These are phyloP conservation scores for Cyanoderma ruficeps DNA, from an alignment of 2,113 vertebrate species.

Conservation along the genomic window DNA sequence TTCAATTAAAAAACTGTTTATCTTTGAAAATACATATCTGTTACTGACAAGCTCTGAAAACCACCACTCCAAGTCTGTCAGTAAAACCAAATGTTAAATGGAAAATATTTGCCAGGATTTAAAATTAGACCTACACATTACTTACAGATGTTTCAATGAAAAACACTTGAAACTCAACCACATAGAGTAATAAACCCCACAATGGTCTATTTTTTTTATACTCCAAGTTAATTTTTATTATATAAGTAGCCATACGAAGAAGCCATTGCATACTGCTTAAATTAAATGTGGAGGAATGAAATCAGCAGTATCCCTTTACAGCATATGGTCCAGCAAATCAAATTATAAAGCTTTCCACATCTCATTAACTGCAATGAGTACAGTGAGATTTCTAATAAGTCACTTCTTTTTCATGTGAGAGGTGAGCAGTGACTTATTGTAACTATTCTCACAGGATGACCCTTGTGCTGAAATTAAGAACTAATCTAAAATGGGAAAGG, in stretches of 20 bases:
- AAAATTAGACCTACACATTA: slow-evolving; percentile 86
- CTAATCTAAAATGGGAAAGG: slow-evolving; percentile 80
- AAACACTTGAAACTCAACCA: slow-evolving; percentile 86
- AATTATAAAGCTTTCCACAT: slow-evolving; percentile 88
- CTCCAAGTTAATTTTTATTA: slow-evolving; percentile 89
- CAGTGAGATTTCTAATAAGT: slow-evolving; percentile 84
- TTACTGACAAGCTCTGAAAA: slow-evolving; percentile 71
- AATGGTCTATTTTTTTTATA: slow-evolving; percentile 84
- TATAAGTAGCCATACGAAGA: slow-evolving; percentile 87
- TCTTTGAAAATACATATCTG: slow-evolving; percentile 71
- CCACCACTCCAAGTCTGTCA: slow-evolving; percentile 72
- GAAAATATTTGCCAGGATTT: slow-evolving; percentile 85
- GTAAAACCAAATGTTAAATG: slow-evolving; percentile 82
- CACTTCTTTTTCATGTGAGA: slow-evolving; percentile 80
- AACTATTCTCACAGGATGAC: slow-evolving; percentile 79
- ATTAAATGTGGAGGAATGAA: slow-evolving; percentile 86
- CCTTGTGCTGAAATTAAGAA: slow-evolving; percentile 80
- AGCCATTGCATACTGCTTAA: slow-evolving; percentile 87
- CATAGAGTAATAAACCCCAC: slow-evolving; percentile 90
- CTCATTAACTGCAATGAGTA: slow-evolving; percentile 87
- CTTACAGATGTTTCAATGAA: slow-evolving; percentile 94
- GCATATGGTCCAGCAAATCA: slow-evolving; percentile 85
- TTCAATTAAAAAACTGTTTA: slow-evolving; percentile 54
- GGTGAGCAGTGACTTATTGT: slow-evolving; percentile 79
- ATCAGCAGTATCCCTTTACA: slow-evolving; percentile 83